Conservation (phyloP, 23 tunicate genomes). For the Corella eumyota region DNA sequence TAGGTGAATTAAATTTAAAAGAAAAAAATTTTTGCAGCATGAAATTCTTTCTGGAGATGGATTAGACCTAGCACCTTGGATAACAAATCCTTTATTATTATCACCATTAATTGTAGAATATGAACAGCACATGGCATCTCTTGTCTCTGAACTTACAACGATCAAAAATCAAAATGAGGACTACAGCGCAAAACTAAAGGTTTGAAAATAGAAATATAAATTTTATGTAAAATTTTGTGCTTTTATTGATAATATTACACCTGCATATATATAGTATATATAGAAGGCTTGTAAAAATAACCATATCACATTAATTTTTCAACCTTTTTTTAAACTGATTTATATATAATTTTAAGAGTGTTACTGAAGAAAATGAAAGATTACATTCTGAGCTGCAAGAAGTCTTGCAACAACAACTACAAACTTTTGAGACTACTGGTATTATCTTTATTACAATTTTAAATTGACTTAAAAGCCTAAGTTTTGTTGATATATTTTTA, state of each 20-base stretch:
- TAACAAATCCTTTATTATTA: conserved; percentile 24
- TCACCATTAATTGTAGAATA: conserved; percentile 49
- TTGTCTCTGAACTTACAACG: conserved; percentile 7
- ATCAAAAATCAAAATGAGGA: conserved; percentile 21
- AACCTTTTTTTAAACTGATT: background rate
- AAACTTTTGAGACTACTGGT: conserved; percentile 21
- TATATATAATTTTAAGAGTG: conserved; percentile 4
- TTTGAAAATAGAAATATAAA: background rate
- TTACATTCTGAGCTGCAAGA: conserved; percentile 44
- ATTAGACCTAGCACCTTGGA: conserved; percentile 28
- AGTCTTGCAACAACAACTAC: conserved; percentile 35
- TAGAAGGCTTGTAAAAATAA: background rate
- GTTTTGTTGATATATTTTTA: too few relatives aligned
- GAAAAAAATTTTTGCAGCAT: too few relatives aligned
- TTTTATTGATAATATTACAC: too few relatives aligned
- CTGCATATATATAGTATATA: background rate
- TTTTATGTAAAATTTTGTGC: too few relatives aligned
- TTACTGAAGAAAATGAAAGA: conserved; percentile 46
- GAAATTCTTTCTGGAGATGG: conserved; percentile 10
- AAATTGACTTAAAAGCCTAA: too few relatives aligned
- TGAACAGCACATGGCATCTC: conserved; percentile 19
- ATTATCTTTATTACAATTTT: too few relatives aligned
- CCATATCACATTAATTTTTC: background rate
- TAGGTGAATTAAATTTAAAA: background rate
- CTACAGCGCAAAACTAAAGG: conserved; percentile 8